Evolutionary conservation across 2,888 invertebrate genomes (phyloP), one percentile per base, ranked within the genome.

Genomic region (Drosophila bunnanda): DNA sequence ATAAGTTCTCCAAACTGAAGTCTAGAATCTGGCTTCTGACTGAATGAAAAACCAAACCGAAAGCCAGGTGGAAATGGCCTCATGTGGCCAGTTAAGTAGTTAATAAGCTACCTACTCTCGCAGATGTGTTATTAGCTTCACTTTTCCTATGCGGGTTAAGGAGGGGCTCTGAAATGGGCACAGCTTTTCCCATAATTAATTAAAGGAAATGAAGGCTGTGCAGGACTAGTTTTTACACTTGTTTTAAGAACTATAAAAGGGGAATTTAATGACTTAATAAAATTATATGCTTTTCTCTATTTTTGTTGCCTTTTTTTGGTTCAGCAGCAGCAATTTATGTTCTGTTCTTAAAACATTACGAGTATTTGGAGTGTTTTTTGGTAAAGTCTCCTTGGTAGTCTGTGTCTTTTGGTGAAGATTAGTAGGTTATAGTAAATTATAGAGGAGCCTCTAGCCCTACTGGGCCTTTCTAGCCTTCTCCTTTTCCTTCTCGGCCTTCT

Each of bases 401-500:
- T 46, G 6, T 38, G 46, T 39, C 8, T 20, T 39, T 34, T 41
- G 36, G 13, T 32, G 43, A 46, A 41, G 46, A 44, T 54, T 46
- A 8, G 50, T 20, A 8, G 20, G 34, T n/a, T 36, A n/a, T 20
- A 61, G 22, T 52, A 44, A 60, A 22, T 15, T 13, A 8, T 9
- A 5, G 30, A n/a, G 32, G n/a, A 38, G 12, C 15, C 12, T 15
- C n/a, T 22, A 22, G n/a, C 57, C 28, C 12, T 20, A 46, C 12
- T 13, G 17, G 32, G 61, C 54, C 57, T 64, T 62, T 10, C 28
- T 57, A 20, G 72, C 71, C 73, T 72, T 67, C 34, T 64, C 65
- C 65, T 56, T 54, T 20, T 67, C 66, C 46, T 65, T 73, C 3
- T 55, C 73, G 30, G 50, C 59, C 68, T 68, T 68, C 32, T 69